phyloP scores from a whole-genome alignment of 2,888 invertebrate species.

The Brachylomia viminalis region DNA sequence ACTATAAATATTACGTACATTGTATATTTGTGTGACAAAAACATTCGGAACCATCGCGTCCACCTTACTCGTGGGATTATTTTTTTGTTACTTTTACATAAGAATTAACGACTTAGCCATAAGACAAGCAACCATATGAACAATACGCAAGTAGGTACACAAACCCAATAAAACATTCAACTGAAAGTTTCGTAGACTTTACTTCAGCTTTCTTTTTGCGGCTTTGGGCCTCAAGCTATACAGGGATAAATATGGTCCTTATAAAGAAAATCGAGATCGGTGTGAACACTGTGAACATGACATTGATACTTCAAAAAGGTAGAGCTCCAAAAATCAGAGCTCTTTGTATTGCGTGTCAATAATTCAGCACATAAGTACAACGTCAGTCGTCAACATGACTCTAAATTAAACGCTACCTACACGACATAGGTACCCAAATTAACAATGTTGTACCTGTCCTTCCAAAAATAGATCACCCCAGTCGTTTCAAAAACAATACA shows the following conservation, averaged over 20 bases:
- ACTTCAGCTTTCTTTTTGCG: background rate
- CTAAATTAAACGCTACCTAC: conserved; percentile 52
- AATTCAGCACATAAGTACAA: background rate
- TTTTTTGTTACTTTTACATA: conserved; percentile 43
- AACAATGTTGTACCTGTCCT: conserved; percentile 66
- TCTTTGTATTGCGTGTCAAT: background rate
- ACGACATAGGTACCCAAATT: conserved; percentile 46
- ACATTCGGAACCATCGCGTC: conserved; percentile 75
- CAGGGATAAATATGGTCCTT: background rate
- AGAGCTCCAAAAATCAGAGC: background rate
- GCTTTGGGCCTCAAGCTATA: too few species aligned
- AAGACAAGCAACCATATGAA: background rate
- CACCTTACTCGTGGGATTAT: conserved; percentile 79
- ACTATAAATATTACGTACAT: conserved; percentile 86
- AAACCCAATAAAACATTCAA: background rate
- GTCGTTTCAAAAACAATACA: conserved; percentile 66
- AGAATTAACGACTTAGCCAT: background rate
- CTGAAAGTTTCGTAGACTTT: background rate
- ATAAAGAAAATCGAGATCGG: background rate
- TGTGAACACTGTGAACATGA: background rate
- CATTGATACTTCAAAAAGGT: background rate
- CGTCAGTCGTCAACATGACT: conserved; percentile 17
- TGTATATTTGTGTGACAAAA: conserved; percentile 80
- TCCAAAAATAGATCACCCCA: conserved; percentile 62
- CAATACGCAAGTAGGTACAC: background rate